Evolutionary conservation across 2,797 vertebrate genomes (phyloP), one percentile per base, ranked within the genome.

Genomic region (Xerus rutilus): DNA sequence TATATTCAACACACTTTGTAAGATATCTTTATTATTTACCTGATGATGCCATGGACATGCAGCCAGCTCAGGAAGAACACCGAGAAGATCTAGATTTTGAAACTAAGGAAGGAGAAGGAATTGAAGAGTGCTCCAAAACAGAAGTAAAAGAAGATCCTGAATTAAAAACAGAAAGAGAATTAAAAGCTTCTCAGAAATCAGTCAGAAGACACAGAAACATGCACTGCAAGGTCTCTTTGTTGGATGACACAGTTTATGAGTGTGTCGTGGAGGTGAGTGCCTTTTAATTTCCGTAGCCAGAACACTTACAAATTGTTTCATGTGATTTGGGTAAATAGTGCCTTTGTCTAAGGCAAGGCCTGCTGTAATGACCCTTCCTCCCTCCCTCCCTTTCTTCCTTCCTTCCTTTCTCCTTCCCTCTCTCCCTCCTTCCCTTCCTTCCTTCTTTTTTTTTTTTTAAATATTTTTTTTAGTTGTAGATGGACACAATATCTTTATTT

Each of bases 221-320:
- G 99, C 99, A 99, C 97, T 99, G 99, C 98, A 99, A 98, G 97
- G 99, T 99, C 4, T 99, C 99, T n/a, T 98, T 99, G 97, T 98
- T 99, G 98, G 99, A 99, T 95, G 99, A 99, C 94, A 98, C 99
- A 74, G 96, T 99, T n/a, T 99, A 98, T 49, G 99, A 99, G 97
- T 99, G 99, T 97, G 98, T 99, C n/a, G 95, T 99, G 97, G 99
- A 99, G 87, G 99, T 99, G 98, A 99, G 99, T 97, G 13, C 32
- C 45, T 94, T 92, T 89, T 25, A 77, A 32, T 85, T 83, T 82
- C 76, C 21, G 20, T 25, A 39, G 23, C 74, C 72, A 76, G 64
- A 83, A 74, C 0, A 6, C 43, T 88, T 94, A 47, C 13, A 67
- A 1, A 64, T 83, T 64, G 4, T 86, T 90, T 59, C 18, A 13